Evolutionary conservation across 2,797 vertebrate genomes (phyloP), one percentile per base, ranked within the genome.

Genomic region (Mico argentatus): DNA sequence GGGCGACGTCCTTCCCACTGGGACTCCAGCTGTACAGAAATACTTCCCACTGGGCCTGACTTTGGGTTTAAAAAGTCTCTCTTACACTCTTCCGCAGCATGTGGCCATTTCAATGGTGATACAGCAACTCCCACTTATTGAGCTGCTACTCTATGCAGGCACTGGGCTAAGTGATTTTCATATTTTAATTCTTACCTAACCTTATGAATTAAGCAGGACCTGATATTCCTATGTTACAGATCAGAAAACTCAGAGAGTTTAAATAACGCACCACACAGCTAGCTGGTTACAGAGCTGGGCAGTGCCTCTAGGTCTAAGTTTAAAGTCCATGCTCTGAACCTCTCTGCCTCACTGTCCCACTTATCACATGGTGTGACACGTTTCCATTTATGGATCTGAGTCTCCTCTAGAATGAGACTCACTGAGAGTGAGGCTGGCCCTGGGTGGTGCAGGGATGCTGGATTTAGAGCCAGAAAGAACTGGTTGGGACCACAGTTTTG

Each of bases 41-140:
- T 13, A 3, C 7, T 82, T 5, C 22, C 11, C 0, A 0, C 36
- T 13, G 14, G 24, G 14, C 26, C n/a, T 59, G 41, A 48, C 41
- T 44, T 76, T 44, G 57, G 59, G 41, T 72, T 27, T 41, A 33
- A 10, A 55, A 10, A 4, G n/a, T 52, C 72, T n/a, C 4, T 75
- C 13, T 14, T 36, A 8, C 2, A 12, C 1, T 5, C 8, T 1
- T 36, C 30, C 24, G 82, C 36, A 26, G n/a, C 6, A 41, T 3
- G 2, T 17, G n/a, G 61, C 2, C 30, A 12, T 80, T 39, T 72
- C 52, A 55, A 0, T 6, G 48, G 6, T 7, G 39, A 17, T 9
- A 13, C 3, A 44, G 50, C 14, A 19, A 48, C 10, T 72, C 30
- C 83, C n/a, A 33, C 13, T 76, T 70, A 36, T 10, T 4, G 33